Conservation (phyloP, 2,113 vertebrate genomes). For the Verasper variegatus region DNA sequence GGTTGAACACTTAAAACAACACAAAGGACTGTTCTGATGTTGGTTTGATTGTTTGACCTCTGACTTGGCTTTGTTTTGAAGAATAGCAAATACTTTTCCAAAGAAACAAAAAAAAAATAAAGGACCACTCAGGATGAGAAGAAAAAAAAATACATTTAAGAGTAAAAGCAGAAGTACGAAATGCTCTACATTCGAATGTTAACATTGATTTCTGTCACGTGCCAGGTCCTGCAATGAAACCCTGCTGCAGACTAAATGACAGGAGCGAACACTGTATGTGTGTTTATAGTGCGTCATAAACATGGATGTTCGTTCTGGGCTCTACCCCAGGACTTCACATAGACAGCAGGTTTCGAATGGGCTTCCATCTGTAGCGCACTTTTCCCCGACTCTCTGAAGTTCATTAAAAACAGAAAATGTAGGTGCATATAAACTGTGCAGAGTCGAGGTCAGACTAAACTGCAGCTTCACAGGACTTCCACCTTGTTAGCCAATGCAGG, state of each 20-base stretch:
- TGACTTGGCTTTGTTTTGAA: slow-evolving; percentile 29
- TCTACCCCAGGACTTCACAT: slow-evolving; percentile 73
- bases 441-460: slow-evolving; percentile 26
- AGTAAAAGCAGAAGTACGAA: not conserved
- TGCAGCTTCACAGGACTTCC: slow-evolving; percentile 2
- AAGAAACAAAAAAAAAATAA: no score
- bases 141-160: not conserved
- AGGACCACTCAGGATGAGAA: not conserved
- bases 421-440: slow-evolving; percentile 19
- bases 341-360: slow-evolving; percentile 76
- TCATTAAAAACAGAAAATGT: slow-evolving; percentile 61
- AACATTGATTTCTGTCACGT: slow-evolving; percentile 2
- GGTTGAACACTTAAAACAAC: slow-evolving; percentile 34
- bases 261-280: slow-evolving; percentile 57
- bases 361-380: slow-evolving; percentile 72
- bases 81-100: slow-evolving; percentile 14
- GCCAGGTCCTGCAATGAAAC: slow-evolving; percentile 24
- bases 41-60: slow-evolving; percentile 34
- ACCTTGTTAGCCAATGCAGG: slow-evolving; percentile 1
- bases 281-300: slow-evolving; percentile 74
- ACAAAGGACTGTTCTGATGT: slow-evolving; percentile 9
- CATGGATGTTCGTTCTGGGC: slow-evolving; percentile 70
- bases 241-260: slow-evolving; percentile 41
- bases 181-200: not conserved
- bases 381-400: slow-evolving; percentile 57